Evolutionary conservation across 1,140 invertebrate species (phyloP), one percentile per base, ranked within the genome.

Genomic region (Drosophila bifasciata): DNA sequence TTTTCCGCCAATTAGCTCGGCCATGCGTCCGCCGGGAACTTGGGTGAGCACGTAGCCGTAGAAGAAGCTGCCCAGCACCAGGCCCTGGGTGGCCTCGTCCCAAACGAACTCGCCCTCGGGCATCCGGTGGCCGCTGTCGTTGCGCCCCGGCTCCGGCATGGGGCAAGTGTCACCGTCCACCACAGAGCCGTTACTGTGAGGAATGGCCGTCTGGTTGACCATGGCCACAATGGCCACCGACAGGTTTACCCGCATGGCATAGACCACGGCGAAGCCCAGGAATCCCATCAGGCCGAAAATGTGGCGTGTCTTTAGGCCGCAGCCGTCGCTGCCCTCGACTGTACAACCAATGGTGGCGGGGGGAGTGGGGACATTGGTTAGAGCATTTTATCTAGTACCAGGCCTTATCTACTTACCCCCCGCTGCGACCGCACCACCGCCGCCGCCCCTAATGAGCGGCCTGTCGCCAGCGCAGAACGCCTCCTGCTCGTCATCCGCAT

Each of bases 181-280:
- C 2, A 93, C 93, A 25, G 92, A 92, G 50, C 93, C 92, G 44
- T 93, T 93, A 60, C 93, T 90, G 57, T 93, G 92, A 15, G 94
- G 92, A 44, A 95, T 93, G 1, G 93, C 93, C 17, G 95, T 95
- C 57, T 95, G 94, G 77, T 97, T 98, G 2, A 96, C 95, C 97
- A 99, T 99, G 5, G 97, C 97, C 9, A 99, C 97, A 90, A 98
- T 98, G 5, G 97, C 97, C 9, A 99, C 96, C 3, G 97, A 98
- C 21, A 99, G 92, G 92, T 98, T 98, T 0, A 98, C 97, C 66
- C 97, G 93, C 95, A 98, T 96, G 0, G 97, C 95, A 92, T 98
- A 98, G 1, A 98, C 96, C 77, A 96, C 94, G 17, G 95, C 95
- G 84, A 97, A 95, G 50, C 96, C 94, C 67, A 96, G 91, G 92